Percentiles rank a stretch among this genome's conserved stretches.
phyloP scores from a whole-genome alignment of 1,140 invertebrate genomes.

The Zaprionus kolodkinae region DNA sequence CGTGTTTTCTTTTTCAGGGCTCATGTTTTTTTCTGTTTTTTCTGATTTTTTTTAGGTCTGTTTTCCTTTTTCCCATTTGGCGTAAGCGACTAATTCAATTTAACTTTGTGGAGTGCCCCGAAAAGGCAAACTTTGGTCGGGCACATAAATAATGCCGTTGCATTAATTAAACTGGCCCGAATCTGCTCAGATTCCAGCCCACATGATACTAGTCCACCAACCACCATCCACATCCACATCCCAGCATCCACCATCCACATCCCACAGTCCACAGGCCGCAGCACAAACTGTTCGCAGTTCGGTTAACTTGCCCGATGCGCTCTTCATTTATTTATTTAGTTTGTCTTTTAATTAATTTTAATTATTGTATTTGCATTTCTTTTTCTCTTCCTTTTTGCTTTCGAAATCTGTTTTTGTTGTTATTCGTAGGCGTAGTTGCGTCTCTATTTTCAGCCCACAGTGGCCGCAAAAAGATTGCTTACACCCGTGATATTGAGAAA shows the following conservation, averaged over 20 bases:
- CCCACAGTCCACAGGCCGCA: not conserved
- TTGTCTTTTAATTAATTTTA: conserved; percentile 74
- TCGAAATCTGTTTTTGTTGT: conserved; percentile 30
- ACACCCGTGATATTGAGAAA: not conserved
- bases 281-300: not conserved
- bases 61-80: conserved; percentile 9
- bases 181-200: conserved; percentile 24
- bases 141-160: conserved; percentile 72
- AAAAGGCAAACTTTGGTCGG: conserved; percentile 58
- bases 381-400: no score
- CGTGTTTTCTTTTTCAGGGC: conserved; percentile 9
- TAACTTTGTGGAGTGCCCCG: conserved; percentile 42
- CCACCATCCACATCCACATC: not conserved
- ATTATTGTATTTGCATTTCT: conserved; percentile 78
- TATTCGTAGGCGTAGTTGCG: not conserved
- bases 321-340: conserved; percentile 69
- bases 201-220: not conserved
- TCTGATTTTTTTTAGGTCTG: not conserved
- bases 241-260: not conserved
- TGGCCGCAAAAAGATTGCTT: not conserved
- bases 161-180: conserved; percentile 68
- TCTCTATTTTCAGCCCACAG: not conserved
- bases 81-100: conserved; percentile 75
- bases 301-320: conserved; percentile 19
- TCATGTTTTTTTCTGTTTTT: not conserved